Evolutionary conservation across 2,113 vertebrate genomes (phyloP).

Genomic region (Psittacula cyanocephala): DNA sequence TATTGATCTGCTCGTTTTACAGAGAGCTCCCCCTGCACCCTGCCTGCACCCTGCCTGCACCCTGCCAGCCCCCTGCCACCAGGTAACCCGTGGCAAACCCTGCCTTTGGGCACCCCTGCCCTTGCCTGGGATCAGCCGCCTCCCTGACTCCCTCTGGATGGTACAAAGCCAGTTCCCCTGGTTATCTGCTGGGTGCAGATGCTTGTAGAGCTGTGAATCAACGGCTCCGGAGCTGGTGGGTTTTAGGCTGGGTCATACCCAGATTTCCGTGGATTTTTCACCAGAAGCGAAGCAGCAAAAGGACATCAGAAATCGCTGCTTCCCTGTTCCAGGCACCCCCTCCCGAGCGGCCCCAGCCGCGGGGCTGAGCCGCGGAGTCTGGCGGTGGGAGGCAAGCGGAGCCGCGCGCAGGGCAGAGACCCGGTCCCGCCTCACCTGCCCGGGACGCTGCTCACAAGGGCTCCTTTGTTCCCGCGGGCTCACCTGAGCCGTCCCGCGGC

Average conservation of each 20-base stretch:
- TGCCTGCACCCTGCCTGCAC: neutral
- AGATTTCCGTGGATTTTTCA: neutral
- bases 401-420: neutral
- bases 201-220: neutral
- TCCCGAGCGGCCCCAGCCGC: neutral
- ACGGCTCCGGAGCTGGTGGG: fast-evolving
- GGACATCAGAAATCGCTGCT: neutral
- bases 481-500: neutral
- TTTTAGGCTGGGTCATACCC: neutral
- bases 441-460: neutral
- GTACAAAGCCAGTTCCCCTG: neutral
- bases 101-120: neutral
- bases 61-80: neutral
- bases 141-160: neutral
- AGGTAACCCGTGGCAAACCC: neutral
- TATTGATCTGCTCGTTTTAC: neutral
- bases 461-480: conserved; percentile 4
- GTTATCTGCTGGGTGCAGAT: neutral
- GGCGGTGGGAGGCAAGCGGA: neutral
- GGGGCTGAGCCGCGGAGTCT: fast-evolving
- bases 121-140: neutral
- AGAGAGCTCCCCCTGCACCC: neutral
- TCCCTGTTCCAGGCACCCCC: neutral
- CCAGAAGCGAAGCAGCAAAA: neutral
- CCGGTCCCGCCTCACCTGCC: neutral